Evolutionary conservation across 2,888 invertebrate species (phyloP).

Genomic region (Dryococelus australis): DNA sequence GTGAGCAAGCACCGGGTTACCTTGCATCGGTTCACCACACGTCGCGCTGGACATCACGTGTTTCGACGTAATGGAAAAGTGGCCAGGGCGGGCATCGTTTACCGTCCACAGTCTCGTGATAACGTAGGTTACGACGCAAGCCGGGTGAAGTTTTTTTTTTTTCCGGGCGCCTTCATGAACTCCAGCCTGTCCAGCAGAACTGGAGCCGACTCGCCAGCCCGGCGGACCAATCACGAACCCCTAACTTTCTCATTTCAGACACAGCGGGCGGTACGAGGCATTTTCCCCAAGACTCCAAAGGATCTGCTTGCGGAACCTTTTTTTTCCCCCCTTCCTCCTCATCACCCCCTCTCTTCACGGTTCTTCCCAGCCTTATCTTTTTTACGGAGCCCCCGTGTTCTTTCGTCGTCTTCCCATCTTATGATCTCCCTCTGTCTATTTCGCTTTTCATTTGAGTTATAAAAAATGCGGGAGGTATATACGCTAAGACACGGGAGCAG

Average conservation of each 20-base stretch:
- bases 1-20: no score
- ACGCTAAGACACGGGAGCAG: conserved; percentile 8
- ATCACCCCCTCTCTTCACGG: no score
- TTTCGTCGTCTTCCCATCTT: conserved; percentile 11
- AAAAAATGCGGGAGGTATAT: conserved; percentile 16
- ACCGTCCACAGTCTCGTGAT: no score
- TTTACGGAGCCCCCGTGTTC: neutral
- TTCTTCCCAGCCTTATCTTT: no score
- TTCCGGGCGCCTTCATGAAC: neutral
- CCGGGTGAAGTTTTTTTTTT: neutral
- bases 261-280: conserved; percentile 16
- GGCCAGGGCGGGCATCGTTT: no score
- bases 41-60: no score
- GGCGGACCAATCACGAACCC: neutral
- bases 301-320: neutral
- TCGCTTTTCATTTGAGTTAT: conserved; percentile 16
- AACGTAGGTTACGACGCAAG: neutral
- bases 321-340: neutral
- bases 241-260: conserved; percentile 9
- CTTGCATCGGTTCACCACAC: no score
- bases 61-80: no score
- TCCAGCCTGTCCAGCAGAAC: neutral
- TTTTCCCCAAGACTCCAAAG: conserved; percentile 6
- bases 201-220: neutral
- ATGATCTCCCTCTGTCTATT: neutral